Base-by-base conservation (phyloP, 1,140 invertebrate species). In the Tenebrio molitor region DNA sequence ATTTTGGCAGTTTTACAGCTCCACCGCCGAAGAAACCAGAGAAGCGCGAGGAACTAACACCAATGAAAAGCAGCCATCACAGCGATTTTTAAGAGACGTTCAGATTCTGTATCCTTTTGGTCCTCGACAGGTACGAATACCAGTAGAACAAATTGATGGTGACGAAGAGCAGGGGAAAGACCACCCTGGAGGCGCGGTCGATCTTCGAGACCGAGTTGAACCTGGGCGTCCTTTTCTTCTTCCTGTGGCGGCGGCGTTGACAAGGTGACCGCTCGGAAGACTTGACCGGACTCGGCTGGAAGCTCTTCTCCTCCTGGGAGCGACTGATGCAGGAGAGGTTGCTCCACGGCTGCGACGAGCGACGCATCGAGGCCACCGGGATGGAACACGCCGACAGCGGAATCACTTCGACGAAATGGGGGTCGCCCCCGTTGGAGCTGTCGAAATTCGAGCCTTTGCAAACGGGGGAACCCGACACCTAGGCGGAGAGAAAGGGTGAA, bases 141-240 rank as follows among this genome's bases (percentile, higher is more conserved):
- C 92, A 94, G 79, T 94, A 94, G 82, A 92, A 91, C 41, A 92
- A 81, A 81, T 94, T 94, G 67, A 94, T 92, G 15, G 90, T 85
- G 1, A 93, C 80, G 78, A 94, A 94, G 23, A 91, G 86, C 33
- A 93, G 73, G 0, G 93, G 93, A 80, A 94, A 94, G 19, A 93
- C 88, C 19, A 93, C 84, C 10, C 93, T 83, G 14, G 92, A 93
- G 7, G 89, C 88, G 6, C 90, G 85, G 82, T 94, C 92, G 42
- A 94, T 92, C 83, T 93, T 92, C 15, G 92, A 93, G 1, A 94
- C 92, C 3, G 91, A 93, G 81, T 94, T 94, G 77, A 88, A 91
- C 69, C 90, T 83, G 0, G 89, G 90, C 1, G 88, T 86, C 41
- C 86, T 79, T 79, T 86, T 83, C 80, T 87, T 83, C 78, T 86